Conservation (phyloP, 2,888 invertebrate species). For the Plagodis dolabraria region DNA sequence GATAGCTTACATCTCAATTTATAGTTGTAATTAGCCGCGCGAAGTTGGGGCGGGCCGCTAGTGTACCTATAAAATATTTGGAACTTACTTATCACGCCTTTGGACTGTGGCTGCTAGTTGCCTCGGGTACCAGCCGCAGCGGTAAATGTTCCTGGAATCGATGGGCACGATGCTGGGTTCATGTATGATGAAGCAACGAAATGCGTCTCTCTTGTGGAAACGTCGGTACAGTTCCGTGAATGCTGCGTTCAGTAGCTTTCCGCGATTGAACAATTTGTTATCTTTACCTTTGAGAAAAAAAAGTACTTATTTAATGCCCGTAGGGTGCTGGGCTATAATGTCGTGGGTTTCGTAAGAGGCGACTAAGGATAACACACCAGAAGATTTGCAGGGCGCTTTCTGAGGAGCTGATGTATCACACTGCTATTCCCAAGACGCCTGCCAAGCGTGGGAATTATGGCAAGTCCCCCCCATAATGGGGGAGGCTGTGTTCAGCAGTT, state of each 20-base stretch:
- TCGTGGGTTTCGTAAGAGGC: too few species aligned
- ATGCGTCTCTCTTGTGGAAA: constrained; percentile 40
- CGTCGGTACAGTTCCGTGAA: constrained; percentile 91
- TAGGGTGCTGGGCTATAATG: too few species aligned
- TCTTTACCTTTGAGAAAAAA: constrained; percentile 35
- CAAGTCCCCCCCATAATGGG: too few species aligned
- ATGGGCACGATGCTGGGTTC: constrained; percentile 96
- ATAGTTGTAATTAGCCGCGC: too few species aligned
- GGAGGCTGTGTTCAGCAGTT: too few species aligned
- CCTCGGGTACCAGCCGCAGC: constrained; percentile 92
- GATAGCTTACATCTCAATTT: too few species aligned
- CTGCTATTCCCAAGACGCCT: too few species aligned
- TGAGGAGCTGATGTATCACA: too few species aligned
- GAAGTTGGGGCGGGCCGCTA: too few species aligned
- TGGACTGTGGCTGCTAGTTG: constrained; percentile 94
- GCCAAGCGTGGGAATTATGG: too few species aligned
- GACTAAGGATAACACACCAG: too few species aligned
- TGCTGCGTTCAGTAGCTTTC: constrained; percentile 96
- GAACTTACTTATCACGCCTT: constrained; percentile 54
- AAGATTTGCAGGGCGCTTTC: too few species aligned
- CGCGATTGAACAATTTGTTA: constrained; percentile 75
- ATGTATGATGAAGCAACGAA: constrained; percentile 94
- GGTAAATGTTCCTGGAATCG: constrained; percentile 94
- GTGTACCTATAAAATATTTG: neutral
- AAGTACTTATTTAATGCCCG: neutral